Conservation (phyloP, 37 sponge, comb jelly and placozoan species). For the Tethya wilhelma region DNA sequence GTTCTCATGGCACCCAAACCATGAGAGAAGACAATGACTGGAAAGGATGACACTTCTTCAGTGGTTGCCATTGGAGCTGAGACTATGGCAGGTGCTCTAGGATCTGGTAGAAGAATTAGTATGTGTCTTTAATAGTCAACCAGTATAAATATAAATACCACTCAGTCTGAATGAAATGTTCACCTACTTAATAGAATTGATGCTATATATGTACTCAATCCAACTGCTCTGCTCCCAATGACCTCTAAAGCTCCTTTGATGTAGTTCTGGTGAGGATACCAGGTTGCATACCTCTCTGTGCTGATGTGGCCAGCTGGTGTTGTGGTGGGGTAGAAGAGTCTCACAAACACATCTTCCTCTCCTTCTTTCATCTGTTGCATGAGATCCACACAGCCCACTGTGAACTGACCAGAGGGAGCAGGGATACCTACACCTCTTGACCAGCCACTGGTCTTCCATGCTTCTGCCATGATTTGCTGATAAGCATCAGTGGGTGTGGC, state of each 20-base stretch:
- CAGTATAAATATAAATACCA: not conserved
- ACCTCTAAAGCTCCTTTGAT: slow-evolving; percentile 39
- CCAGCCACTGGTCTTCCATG: slow-evolving; percentile 36
- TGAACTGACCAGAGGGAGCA: slow-evolving; percentile 50
- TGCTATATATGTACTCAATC: not conserved
- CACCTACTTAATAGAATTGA: slow-evolving; percentile 6
- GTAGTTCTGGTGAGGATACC: slow-evolving; percentile 60
- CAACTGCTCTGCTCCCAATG: not conserved
- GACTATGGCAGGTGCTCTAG: slow-evolving; percentile 51
- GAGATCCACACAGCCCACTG: slow-evolving; percentile 67
- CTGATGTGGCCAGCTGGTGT: not conserved
- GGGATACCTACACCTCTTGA: slow-evolving; percentile 45
- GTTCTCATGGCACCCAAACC: slow-evolving; percentile 74
- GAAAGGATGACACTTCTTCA: too few species aligned
- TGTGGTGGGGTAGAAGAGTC: slow-evolving; percentile 75
- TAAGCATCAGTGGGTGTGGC: too few species aligned
- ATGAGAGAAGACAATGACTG: slow-evolving; percentile 80
- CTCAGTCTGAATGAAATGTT: not conserved
- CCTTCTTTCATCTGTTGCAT: slow-evolving; percentile 55
- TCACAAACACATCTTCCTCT: slow-evolving; percentile 33
- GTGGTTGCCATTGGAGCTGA: slow-evolving; percentile 32
- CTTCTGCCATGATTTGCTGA: too few species aligned
- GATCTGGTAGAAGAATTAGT: too few species aligned
- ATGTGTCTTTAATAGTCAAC: too few species aligned
- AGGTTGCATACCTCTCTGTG: slow-evolving; percentile 13